Conservation (phyloP, 2,113 vertebrate species). For the Actenoides hombroni region DNA sequence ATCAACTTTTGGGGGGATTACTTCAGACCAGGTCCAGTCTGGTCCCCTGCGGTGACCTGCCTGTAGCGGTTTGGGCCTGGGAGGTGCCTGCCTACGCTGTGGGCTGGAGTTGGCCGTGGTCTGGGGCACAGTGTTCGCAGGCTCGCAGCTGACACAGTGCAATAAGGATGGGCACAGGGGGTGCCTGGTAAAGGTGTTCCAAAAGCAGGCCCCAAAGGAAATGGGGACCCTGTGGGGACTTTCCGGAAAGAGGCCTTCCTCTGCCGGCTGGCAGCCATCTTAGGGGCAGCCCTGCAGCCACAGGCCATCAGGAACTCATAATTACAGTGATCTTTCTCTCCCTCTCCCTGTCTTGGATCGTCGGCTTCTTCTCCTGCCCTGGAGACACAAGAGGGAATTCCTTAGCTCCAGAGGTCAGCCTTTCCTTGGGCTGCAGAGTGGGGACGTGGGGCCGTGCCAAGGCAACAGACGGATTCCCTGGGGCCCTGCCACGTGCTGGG, state of each 20-base stretch:
- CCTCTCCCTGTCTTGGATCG: fast-evolving
- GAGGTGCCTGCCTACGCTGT: not conserved
- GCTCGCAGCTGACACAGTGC: fast-evolving
- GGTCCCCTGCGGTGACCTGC: not conserved
- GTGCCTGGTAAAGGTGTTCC: fast-evolving
- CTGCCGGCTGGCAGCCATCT: not conserved
- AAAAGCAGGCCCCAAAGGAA: not conserved
- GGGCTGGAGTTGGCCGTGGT: not conserved
- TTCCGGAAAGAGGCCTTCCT: too few relatives aligned
- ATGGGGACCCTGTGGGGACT: fast-evolving
- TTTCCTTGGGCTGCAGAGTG: fast-evolving
- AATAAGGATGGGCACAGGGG: fast-evolving
- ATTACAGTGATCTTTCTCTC: not conserved
- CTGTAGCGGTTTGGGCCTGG: fast-evolving
- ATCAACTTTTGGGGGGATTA: not conserved
- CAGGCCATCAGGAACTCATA: fast-evolving
- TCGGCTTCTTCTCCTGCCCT: fast-evolving
- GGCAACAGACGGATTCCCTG: not conserved
- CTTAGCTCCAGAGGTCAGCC: not conserved
- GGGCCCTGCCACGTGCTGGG: not conserved
- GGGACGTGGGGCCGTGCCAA: fast-evolving
- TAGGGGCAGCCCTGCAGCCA: not conserved
- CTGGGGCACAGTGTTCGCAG: fast-evolving
- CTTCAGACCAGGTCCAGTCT: not conserved
- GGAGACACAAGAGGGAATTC: not conserved